Evolutionary conservation across 2,113 vertebrate genomes (phyloP).

Genomic region (Chloropsis hardwickii): DNA sequence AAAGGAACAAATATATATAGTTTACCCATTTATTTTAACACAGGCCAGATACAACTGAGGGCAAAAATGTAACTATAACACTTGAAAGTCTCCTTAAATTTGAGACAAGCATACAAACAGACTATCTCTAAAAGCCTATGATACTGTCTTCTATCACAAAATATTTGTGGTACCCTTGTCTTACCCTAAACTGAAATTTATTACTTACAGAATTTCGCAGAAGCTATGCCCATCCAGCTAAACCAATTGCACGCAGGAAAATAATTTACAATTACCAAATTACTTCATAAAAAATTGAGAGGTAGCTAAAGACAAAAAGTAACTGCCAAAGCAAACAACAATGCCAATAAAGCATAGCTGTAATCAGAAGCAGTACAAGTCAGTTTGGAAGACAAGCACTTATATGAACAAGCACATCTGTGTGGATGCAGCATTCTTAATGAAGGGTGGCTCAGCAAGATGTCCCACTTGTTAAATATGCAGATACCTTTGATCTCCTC

Average conservation of each 20-base stretch:
- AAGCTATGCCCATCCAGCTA: not conserved
- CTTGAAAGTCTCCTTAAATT: not conserved
- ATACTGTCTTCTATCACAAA: not conserved
- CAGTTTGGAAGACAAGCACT: not conserved
- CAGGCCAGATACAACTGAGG: not conserved
- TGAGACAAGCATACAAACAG: not conserved
- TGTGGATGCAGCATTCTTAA: not conserved
- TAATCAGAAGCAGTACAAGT: not conserved
- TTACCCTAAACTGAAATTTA: not conserved
- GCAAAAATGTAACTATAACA: not conserved
- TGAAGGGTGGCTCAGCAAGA: not conserved
- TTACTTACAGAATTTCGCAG: not conserved
- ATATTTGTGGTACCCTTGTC: not conserved
- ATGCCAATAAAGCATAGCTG: not conserved
- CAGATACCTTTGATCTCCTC: not conserved
- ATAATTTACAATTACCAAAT: not conserved
- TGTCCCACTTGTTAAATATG: not conserved
- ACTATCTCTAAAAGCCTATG: not conserved
- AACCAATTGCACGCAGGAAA: not conserved
- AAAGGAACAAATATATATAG: not conserved
- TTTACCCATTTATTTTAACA: conserved; percentile 35
- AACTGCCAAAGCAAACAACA: not conserved
- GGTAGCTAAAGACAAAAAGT: not conserved
- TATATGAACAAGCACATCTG: not conserved
- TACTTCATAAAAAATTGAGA: not conserved